Conservation (phyloP, 2,888 invertebrate species). For the Drosophila barbarae region DNA sequence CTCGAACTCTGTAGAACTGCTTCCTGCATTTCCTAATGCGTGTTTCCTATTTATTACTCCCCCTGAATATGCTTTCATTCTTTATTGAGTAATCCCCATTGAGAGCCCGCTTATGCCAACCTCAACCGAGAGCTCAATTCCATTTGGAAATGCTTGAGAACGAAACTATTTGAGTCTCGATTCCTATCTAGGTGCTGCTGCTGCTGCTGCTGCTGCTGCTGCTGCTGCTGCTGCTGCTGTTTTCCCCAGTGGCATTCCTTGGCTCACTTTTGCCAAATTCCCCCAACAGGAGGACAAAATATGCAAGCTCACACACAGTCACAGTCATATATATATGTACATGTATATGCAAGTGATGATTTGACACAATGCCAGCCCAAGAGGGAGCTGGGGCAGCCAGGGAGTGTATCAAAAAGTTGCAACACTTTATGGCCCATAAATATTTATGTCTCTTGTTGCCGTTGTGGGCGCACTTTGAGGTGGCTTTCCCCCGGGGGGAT, state of each 20-base stretch:
- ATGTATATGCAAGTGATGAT: slow-evolving; percentile 21
- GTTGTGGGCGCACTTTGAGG: slow-evolving; percentile 17
- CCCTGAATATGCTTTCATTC: neutral
- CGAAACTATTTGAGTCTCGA: slow-evolving; percentile 5
- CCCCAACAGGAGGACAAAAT: slow-evolving; percentile 4
- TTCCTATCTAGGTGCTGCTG: neutral
- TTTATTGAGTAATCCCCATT: neutral
- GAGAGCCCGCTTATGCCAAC: slow-evolving; percentile 1
- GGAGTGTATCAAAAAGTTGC: slow-evolving; percentile 67
- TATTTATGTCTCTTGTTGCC: slow-evolving; percentile 57
- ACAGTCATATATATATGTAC: neutral
- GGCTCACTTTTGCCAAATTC: slow-evolving; percentile 7
- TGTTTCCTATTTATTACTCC: neutral
- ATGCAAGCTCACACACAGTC: slow-evolving; percentile 1
- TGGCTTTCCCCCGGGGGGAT: neutral
- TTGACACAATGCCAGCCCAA: slow-evolving; percentile 31
- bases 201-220: neutral
- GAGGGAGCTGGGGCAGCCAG: neutral
- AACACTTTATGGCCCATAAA: slow-evolving; percentile 68
- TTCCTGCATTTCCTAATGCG: neutral
- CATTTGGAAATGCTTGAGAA: neutral
- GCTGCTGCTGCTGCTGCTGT: neutral
- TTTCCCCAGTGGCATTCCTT: slow-evolving; percentile 7
- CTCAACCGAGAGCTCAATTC: neutral
- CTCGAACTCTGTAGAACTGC: neutral